phyloP scores from a whole-genome alignment of 2,888 invertebrate species.

The Troilus luridus region DNA sequence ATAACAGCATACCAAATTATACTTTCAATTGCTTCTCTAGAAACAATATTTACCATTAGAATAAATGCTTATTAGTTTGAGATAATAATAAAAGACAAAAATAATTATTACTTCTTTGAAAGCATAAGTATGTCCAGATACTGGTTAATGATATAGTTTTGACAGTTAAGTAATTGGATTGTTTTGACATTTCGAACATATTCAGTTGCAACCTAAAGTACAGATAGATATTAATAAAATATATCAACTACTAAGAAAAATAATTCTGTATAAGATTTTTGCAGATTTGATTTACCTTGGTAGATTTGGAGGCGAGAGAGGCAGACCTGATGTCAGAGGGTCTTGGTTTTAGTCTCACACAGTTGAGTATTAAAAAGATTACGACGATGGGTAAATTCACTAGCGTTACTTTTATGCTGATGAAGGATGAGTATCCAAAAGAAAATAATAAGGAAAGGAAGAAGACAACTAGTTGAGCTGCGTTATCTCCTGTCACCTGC shows the following conservation, averaged over 20 bases:
- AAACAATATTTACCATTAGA: no score
- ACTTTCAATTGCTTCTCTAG: slow-evolving; percentile 39
- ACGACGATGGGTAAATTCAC: background rate
- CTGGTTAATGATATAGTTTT: slow-evolving; percentile 68
- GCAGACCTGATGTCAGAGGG: background rate
- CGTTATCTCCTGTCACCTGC: slow-evolving; percentile 24
- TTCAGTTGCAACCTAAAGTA: slow-evolving; percentile 69
- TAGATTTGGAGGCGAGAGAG: background rate
- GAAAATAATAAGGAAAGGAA: slow-evolving; percentile 3
- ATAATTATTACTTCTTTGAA: slow-evolving; percentile 68
- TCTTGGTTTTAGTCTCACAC: background rate
- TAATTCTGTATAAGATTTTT: background rate
- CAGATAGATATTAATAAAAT: background rate
- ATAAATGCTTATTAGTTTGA: background rate
- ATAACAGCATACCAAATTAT: slow-evolving; percentile 34
- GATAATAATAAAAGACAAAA: background rate
- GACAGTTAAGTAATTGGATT: slow-evolving; percentile 69
- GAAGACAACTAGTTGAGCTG: slow-evolving; percentile 19
- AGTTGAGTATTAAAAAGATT: background rate
- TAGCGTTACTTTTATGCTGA: background rate
- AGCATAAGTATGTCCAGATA: slow-evolving; percentile 69
- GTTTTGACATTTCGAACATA: slow-evolving; percentile 70
- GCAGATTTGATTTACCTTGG: background rate
- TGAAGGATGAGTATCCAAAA: background rate
- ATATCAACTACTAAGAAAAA: no score